Conservation (phyloP, 2,888 invertebrate species). For the Bembecia ichneumoniformis region DNA sequence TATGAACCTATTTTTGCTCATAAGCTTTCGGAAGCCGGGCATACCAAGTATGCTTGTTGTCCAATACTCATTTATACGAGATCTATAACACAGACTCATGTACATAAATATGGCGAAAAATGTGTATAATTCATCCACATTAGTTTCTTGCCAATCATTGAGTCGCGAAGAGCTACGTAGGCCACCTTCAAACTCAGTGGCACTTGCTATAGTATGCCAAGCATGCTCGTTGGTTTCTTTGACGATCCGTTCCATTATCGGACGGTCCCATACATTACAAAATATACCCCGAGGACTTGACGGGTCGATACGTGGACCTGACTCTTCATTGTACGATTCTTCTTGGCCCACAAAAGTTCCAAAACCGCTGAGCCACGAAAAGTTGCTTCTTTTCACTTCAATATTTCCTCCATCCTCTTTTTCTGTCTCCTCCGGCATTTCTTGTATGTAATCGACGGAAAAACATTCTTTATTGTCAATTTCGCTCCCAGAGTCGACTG, state of each 20-base stretch:
- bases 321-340: neutral
- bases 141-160: neutral
- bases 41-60: constrained; percentile 12
- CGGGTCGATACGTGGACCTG: constrained; percentile 1
- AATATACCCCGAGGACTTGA: neutral
- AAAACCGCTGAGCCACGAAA: neutral
- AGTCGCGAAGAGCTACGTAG: neutral
- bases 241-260: neutral
- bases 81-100: neutral
- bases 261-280: constrained; percentile 1
- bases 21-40: constrained; percentile 11
- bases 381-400: too few relatives aligned
- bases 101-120: constrained; percentile 1
- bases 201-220: neutral
- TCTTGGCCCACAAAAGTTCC: neutral
- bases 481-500: too few relatives aligned
- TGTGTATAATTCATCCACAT: neutral
- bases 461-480: too few relatives aligned
- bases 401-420: too few relatives aligned
- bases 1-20: constrained; percentile 10
- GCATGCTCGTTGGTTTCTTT: constrained; percentile 3
- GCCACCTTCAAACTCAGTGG: neutral
- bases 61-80: constrained; percentile 14
- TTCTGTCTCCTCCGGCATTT: too few relatives aligned
- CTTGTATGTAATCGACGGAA: too few relatives aligned